Evolutionary conservation across 2,797 vertebrate species (phyloP).

Genomic region (Cynodonichthys magdalenae): DNA sequence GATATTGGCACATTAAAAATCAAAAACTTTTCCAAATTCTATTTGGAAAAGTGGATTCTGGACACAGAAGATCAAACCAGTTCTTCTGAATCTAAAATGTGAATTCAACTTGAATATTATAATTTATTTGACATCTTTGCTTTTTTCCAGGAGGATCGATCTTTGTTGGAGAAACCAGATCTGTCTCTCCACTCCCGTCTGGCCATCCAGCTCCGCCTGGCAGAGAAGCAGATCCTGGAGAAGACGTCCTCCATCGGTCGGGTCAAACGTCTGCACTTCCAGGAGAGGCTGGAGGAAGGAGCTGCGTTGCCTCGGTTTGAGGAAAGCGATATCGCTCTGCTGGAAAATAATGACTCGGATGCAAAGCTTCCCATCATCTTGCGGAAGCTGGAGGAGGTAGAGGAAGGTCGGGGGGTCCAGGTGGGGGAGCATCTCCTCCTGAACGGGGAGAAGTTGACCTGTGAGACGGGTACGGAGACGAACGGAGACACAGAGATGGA

Average conservation of each 20-base stretch:
- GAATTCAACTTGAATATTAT: background rate
- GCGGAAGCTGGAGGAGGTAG: slow-evolving; percentile 85
- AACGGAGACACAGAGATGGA: slow-evolving; percentile 22
- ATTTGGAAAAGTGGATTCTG: background rate
- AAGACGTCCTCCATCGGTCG: slow-evolving; percentile 84
- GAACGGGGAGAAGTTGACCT: slow-evolving; percentile 83
- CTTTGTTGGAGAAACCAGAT: slow-evolving; percentile 83
- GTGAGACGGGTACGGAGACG: slow-evolving; percentile 62
- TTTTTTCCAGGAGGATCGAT: slow-evolving; percentile 85
- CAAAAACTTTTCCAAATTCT: background rate
- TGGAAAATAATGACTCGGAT: slow-evolving; percentile 86
- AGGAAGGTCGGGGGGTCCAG: slow-evolving; percentile 64
- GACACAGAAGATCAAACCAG: background rate
- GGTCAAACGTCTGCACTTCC: slow-evolving; percentile 83
- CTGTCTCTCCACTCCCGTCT: slow-evolving; percentile 85
- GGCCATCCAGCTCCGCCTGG: slow-evolving; percentile 89
- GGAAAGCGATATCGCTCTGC: slow-evolving; percentile 87
- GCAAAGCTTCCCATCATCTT: slow-evolving; percentile 90
- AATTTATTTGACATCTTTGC: background rate
- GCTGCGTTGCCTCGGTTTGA: slow-evolving; percentile 86
- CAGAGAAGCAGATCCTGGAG: slow-evolving; percentile 95
- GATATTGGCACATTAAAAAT: too few relatives aligned
- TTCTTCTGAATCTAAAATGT: background rate
- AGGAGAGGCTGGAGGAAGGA: slow-evolving; percentile 83
- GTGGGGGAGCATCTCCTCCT: slow-evolving; percentile 70